Base-by-base conservation (phyloP, 1,140 invertebrate species). In the Orius insidiosus region DNA sequence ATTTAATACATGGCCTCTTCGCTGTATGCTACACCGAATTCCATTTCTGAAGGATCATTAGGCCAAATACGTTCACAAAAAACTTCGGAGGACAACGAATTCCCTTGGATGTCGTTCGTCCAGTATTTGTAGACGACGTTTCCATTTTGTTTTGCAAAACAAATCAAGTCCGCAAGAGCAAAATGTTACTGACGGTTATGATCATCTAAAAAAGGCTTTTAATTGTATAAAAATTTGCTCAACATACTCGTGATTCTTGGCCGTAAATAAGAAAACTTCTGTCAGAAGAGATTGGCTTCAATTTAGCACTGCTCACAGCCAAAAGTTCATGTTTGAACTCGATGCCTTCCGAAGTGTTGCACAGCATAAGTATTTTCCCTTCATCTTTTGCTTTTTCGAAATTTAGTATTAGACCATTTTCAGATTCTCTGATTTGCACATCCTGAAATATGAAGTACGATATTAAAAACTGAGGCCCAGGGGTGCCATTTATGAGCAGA, bases 71-170 rank as follows among this genome's bases (percentile, higher is more conserved):
- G 24, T 18, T 32, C 24, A 30, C 41, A 43, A n/a, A n/a, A n/a
- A 8, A 43, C 41, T 5, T 24, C n/a, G 3, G 41, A 43, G 4
- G 41, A 43, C 10, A 43, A 32, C 4, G 41, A 24, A 30, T 43
- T 43, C 14, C 41, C 41, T 43, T 43, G 16, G n/a, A 43, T 43
- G 10, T 43, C 41, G 41, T 43, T 24, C 10, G 41, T 11, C 41
- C 41, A 43, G 3, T n/a, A 10, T 43, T 43, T 43, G 19, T 43
- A 43, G 15, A 40, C 38, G n/a, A 43, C 14, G 2, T 9, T 5
- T 3, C 24, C 41, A 11, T 43, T 30, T 24, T 31, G 9, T 11
- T 43, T 43, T 9, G 41, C 41, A 15, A 43, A 43, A 31, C 41
- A 43, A 10, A 43, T 30, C 10, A 43, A 5, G 14, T 43, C 41